Base-by-base conservation (phyloP, 2,113 vertebrate genomes). In the Ibidorhyncha struthersii region DNA sequence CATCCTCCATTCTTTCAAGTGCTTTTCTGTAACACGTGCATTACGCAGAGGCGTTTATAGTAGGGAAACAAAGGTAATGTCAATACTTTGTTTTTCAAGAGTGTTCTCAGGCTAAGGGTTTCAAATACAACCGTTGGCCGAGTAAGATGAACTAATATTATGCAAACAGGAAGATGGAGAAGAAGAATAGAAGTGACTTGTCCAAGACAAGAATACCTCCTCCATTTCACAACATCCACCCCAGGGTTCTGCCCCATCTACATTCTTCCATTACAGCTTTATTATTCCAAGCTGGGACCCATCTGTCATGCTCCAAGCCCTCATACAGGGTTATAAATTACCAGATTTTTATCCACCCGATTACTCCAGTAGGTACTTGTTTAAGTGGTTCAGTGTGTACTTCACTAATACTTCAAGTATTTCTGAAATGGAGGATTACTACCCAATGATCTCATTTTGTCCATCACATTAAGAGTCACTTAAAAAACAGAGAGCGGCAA, bases 81-180 rank as follows among this genome's bases (percentile, higher is more conserved):
- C 69, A 91, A 76, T 74, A 70, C 41, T 91, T 74, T 41, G 40
- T 74, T 89, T 87, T 74, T 61, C 89, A 65, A 59, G 77, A 82
- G 65, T 5, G 20, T 71, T 89, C 86, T 95, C 77, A 67, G 93
- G 76, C 55, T 9, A 62, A 87, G 73, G 49, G 15, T 69, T 92
- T 79, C 61, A 83, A 73, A 86, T 10, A 65, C 77, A 82, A 52
- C 40, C 14, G 7, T 6, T 4, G 27, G 58, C 47, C 73, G 25
- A 87, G 70, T 36, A 49, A 96, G 72, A 91, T 34, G 77, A 94
- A 87, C 81, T 50, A 34, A 58, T 38, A 85, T 91, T 92, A 85
- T 82, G 82, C 95, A 96, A 97, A 95, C 83, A 96, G 84, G 90
- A 87, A 96, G 91, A 93, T n/a, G 84, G 26, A 94, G 94, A 89